Percentiles rank a stretch among this genome's conserved stretches.
Conservation (phyloP, 2,888 invertebrate species). For the Stenichneumon culpator region DNA sequence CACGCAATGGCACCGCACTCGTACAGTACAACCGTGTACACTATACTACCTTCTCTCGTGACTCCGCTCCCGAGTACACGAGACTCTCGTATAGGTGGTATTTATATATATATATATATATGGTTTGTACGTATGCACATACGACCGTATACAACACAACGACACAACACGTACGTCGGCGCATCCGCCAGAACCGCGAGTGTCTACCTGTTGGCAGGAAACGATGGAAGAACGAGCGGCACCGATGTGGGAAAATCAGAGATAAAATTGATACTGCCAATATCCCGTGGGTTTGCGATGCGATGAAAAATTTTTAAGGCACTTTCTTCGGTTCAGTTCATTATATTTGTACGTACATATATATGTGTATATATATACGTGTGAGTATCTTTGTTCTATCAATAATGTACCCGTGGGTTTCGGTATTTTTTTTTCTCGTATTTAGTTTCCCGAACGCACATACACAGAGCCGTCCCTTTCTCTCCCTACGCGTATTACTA, state of each 20-base stretch:
- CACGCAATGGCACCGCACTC: slow-evolving; percentile 59
- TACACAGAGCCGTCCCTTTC: slow-evolving; percentile 45
- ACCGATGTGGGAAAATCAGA: neutral
- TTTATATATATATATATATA: slow-evolving; percentile 1
- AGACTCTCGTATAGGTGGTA: slow-evolving; percentile 23
- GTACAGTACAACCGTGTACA: slow-evolving; percentile 6
- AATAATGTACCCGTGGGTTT: neutral
- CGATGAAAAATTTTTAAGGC: slow-evolving; percentile 34
- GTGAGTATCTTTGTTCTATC: slow-evolving; percentile 10
- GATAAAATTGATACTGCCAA: slow-evolving; percentile 1
- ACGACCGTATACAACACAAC: slow-evolving; percentile 12
- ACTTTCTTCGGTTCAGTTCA: slow-evolving; percentile 33
- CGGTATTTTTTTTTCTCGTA: slow-evolving; percentile 23
- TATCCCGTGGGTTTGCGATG: neutral
- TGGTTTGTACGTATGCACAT: too few relatives aligned
- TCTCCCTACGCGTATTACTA: slow-evolving; percentile 50
- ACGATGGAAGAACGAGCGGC: slow-evolving; percentile 35
- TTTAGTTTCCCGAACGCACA: slow-evolving; percentile 43
- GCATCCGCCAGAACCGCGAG: slow-evolving; percentile 49
- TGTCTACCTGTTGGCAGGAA: slow-evolving; percentile 64
- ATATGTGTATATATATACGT: too few relatives aligned
- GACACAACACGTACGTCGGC: slow-evolving; percentile 39
- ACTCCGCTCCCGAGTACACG: slow-evolving; percentile 41
- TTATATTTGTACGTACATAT: too few relatives aligned
- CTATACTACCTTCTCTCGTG: slow-evolving; percentile 51